These are phyloP conservation scores for Sinocyclocheilus maitianheensis DNA, from an alignment of 2,113 vertebrate genomes.

Conservation along the genomic window DNA sequence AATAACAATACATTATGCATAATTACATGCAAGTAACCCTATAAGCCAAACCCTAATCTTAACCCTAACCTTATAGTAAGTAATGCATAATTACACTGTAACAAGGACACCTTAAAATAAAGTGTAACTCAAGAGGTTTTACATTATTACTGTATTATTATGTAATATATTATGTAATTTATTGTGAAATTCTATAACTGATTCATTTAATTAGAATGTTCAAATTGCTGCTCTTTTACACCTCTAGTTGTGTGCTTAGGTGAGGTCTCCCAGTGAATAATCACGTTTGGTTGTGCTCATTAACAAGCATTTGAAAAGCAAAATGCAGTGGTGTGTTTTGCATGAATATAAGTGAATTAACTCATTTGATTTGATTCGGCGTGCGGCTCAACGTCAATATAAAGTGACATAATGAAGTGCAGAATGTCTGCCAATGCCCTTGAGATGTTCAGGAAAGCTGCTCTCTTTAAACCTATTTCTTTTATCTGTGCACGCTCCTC, in stretches of 20 bases:
- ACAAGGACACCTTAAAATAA: no score
- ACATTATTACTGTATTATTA: background rate
- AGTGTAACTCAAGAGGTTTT: background rate
- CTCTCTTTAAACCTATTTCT: constrained; percentile 3
- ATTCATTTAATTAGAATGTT: background rate
- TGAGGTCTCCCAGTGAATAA: background rate
- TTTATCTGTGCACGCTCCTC: constrained; percentile 35
- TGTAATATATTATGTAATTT: background rate
- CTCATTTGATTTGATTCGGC: constrained; percentile 19
- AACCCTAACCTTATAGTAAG: no score
- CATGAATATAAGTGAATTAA: constrained; percentile 8
- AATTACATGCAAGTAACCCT: no score
- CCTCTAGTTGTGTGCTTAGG: no score
- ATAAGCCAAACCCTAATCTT: no score
- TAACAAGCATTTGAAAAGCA: background rate
- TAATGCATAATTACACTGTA: no score
- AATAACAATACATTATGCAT: no score
- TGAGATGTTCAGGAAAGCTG: background rate
- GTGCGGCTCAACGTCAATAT: constrained; percentile 16
- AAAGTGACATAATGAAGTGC: constrained; percentile 38
- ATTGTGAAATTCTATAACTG: background rate
- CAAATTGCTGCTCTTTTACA: background rate
- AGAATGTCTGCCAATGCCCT: constrained; percentile 52
- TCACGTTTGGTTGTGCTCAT: background rate
- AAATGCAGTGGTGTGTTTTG: background rate